Evolutionary conservation across 2,797 vertebrate genomes (phyloP), one percentile per base, ranked within the genome.

Genomic region (Phrynocephalus forsythii): DNA sequence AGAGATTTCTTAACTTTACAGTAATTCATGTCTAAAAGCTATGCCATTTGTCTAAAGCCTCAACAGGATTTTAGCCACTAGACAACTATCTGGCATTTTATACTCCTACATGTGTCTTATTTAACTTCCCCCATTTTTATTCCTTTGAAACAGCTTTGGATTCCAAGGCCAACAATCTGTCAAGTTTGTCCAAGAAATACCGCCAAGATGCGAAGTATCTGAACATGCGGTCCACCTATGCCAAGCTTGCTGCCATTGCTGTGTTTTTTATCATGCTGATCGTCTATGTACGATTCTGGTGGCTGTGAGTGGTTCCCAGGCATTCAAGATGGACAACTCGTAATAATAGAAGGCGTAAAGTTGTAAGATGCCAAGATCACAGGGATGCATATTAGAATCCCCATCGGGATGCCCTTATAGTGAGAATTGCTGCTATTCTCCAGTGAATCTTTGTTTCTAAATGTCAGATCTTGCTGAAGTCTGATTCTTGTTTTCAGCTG

Each of bases 201-300:
- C 97, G 98, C 90, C 98, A 98, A 84, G 98, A 99, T 0, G 99
- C 99, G 2, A 99, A 99, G 94, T 99, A 99, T 91, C 97, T 99
- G 96, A 99, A 99, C 95, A 99, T 99, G 95, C 98, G 98, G 88
- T 99, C 99, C 96, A 99, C 99, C 8, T 99, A 99, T 0, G 99
- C 99, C 96, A 99, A 99, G 94, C 97, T 99, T 89, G 99, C 98
- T 0, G 99, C 98, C 0, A 98, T 99, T 0, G 99, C 98, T 13
- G 98, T 99, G 82, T 99, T 99, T 95, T 98, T 99, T 96, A 97
- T 99, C 96, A 99, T 99, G 99, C 93, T 99, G 93, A 99, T 99
- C 50, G 98, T 99, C 91, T 99, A 99, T 20, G 97, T 99, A 75
- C 98, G 99, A 85, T 99, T 99, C 97, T 99, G 99, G 99, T 99